Conservation (phyloP, 2,113 vertebrate species). For the Amphiprion ocellaris region DNA sequence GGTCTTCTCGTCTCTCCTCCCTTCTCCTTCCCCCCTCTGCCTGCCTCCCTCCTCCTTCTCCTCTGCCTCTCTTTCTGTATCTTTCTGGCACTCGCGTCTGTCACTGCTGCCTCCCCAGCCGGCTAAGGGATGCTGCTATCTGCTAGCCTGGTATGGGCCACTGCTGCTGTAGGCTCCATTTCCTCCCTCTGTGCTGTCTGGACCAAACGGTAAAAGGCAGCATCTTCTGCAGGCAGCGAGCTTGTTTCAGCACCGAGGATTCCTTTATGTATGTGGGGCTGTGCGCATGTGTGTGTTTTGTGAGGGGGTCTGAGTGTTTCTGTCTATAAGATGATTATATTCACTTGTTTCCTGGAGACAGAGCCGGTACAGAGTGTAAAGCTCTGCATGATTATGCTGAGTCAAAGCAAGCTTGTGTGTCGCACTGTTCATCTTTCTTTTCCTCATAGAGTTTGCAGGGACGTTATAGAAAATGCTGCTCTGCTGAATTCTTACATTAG, state of each 20-base stretch:
- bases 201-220: constrained; percentile 88
- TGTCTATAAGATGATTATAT: constrained; percentile 19
- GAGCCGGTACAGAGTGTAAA: constrained; percentile 29
- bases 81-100: constrained; percentile 35
- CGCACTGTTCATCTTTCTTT: constrained; percentile 29
- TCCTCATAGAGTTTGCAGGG: constrained; percentile 25
- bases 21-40: constrained; percentile 21
- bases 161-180: constrained; percentile 86
- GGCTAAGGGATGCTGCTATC: constrained; percentile 75
- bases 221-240: constrained; percentile 42
- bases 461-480: constrained; percentile 40
- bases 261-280: constrained; percentile 38
- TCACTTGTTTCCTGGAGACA: constrained; percentile 54
- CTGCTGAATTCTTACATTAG: background rate
- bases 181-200: constrained; percentile 83
- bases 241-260: constrained; percentile 19
- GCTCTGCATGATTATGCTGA: constrained; percentile 71
- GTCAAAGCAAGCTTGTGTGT: constrained; percentile 70
- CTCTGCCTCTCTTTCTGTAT: constrained; percentile 38
- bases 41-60: constrained; percentile 28
- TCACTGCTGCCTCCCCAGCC: constrained; percentile 45
- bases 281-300: constrained; percentile 54
- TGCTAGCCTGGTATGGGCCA: constrained; percentile 85
- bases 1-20: constrained; percentile 52
- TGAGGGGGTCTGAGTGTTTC: constrained; percentile 1